These are phyloP conservation scores for Papilio helenus DNA, from an alignment of 1,140 invertebrate species.

Conservation along the genomic window DNA sequence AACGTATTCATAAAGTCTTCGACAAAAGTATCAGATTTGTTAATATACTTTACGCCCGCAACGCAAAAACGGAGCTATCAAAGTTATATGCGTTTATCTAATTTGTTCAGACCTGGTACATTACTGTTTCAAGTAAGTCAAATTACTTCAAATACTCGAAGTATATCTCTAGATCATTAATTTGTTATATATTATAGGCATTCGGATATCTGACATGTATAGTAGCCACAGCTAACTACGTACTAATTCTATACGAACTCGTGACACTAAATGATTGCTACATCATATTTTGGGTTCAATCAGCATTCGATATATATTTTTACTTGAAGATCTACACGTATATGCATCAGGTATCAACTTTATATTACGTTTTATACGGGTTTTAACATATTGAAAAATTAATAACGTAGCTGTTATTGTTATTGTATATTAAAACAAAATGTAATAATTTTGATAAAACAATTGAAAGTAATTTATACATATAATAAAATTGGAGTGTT, in stretches of 20 bases:
- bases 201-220: slow-evolving; percentile 67
- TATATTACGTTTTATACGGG: background rate
- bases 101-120: slow-evolving; percentile 67
- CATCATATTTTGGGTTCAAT: slow-evolving; percentile 64
- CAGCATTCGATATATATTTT: slow-evolving; percentile 66
- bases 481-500: too few species aligned
- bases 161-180: background rate
- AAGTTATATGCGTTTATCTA: slow-evolving; percentile 57
- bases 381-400: too few species aligned
- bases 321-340: slow-evolving; percentile 61
- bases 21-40: too few species aligned
- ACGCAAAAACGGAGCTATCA: too few species aligned
- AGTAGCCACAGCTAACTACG: slow-evolving; percentile 61
- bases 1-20: too few species aligned
- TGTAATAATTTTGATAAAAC: too few species aligned
- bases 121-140: slow-evolving; percentile 65
- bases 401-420: too few species aligned
- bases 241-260: slow-evolving; percentile 62
- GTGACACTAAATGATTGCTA: slow-evolving; percentile 66
- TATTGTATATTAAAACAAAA: too few species aligned
- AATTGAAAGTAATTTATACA: too few species aligned
- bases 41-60: too few species aligned
- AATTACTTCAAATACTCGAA: background rate
- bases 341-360: slow-evolving; percentile 64
- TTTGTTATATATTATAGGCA: slow-evolving; percentile 49